Conservation (phyloP, 2,888 invertebrate species). For the Sericinus montela region DNA sequence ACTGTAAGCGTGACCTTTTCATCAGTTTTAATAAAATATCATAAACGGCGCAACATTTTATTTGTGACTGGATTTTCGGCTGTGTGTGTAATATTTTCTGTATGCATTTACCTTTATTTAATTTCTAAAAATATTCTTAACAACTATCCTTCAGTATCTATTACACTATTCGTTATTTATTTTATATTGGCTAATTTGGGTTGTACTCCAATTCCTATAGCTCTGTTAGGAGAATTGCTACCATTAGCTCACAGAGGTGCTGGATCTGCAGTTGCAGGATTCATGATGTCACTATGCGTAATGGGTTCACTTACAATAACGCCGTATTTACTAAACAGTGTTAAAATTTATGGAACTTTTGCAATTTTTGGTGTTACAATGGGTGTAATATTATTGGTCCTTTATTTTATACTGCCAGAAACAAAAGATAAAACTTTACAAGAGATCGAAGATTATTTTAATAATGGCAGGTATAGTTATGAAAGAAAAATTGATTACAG, state of each 20-base stretch:
- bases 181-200: constrained; percentile 53
- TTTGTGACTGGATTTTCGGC: constrained; percentile 45
- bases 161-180: constrained; percentile 39
- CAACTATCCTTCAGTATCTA: constrained; percentile 36
- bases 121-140: constrained; percentile 30
- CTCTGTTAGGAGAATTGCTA: constrained; percentile 52
- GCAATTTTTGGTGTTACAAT: constrained; percentile 40
- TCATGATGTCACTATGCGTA: constrained; percentile 34
- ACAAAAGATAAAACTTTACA: constrained; percentile 40
- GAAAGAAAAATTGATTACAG: constrained; percentile 22
- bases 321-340: constrained; percentile 35
- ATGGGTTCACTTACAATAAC: constrained; percentile 43
- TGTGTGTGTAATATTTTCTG: constrained; percentile 31
- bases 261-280: constrained; percentile 39
- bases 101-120: constrained; percentile 42
- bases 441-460: constrained; percentile 38
- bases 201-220: constrained; percentile 50
- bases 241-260: constrained; percentile 50
- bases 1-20: constrained; percentile 40
- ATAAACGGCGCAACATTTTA: constrained; percentile 44
- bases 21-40: constrained; percentile 41
- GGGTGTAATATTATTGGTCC: constrained; percentile 24
- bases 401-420: constrained; percentile 36
- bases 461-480: constrained; percentile 34
- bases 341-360: constrained; percentile 51